Evolutionary conservation across 1,140 invertebrate species (phyloP).

Genomic region (Mercenaria mercenaria): DNA sequence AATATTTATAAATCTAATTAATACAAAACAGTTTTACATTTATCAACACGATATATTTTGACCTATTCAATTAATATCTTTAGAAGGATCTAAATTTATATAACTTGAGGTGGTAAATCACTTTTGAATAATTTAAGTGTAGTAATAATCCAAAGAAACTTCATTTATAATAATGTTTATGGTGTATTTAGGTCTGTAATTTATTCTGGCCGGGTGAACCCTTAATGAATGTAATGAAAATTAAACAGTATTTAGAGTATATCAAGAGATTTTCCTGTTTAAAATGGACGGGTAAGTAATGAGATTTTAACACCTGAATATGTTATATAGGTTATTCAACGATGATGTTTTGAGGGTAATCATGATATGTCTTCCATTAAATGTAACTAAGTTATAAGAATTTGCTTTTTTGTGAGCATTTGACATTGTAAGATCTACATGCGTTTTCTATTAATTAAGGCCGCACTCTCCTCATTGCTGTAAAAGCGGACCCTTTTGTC

Average conservation of each 20-base stretch:
- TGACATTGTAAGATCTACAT: too few species aligned
- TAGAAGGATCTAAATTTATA: slow-evolving; percentile 13
- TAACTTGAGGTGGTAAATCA: slow-evolving; percentile 14
- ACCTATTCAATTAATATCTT: slow-evolving; percentile 40
- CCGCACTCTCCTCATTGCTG: too few species aligned
- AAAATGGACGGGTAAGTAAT: not conserved
- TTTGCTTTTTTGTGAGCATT: too few species aligned
- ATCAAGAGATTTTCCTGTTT: not conserved
- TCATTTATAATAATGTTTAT: not conserved
- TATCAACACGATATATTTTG: not conserved
- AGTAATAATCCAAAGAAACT: not conserved
- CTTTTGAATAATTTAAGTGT: slow-evolving; percentile 25
- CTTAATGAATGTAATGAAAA: not conserved
- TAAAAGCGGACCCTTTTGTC: too few species aligned
- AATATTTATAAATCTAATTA: slow-evolving; percentile 64
- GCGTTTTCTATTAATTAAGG: too few species aligned
- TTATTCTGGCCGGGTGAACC: slow-evolving; percentile 32
- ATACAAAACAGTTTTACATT: slow-evolving; percentile 46
- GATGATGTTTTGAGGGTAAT: too few species aligned
- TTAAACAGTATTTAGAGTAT: not conserved
- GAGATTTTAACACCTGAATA: not conserved
- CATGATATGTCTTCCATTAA: too few species aligned
- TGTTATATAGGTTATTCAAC: too few species aligned
- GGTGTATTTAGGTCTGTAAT: slow-evolving; percentile 15
- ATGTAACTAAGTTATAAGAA: too few species aligned